Evolutionary conservation across 2,888 invertebrate species (phyloP), one percentile per base, ranked within the genome.

Genomic region (Dasysyrphus tricinctus): DNA sequence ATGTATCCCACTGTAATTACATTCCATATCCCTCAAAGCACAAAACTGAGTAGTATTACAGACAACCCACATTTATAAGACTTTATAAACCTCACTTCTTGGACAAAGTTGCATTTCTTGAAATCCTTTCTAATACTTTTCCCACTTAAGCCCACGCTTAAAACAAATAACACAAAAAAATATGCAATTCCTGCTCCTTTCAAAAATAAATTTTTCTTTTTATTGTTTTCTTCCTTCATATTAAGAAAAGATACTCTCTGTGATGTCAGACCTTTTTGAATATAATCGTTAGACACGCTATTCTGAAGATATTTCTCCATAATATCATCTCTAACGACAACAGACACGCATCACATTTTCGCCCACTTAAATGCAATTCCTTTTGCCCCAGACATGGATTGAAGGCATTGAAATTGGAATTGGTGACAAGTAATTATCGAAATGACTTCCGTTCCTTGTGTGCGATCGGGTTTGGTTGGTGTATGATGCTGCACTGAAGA

Each of bases 361-460:
- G 77, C 88, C 88, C 85, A 88, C 88, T 78, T 80, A 74, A 73
- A 69, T 69, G 19, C 44, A 51, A 63, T 63, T 49, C 47, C 51
- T 44, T n/a, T 49, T 19, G 19, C 49, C 12, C 42, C 63, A 76
- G 39, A 49, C 47, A 65, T 56, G 34, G 34, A 61, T 67, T 73
- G 39, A 56, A 59, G 57, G 24, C 51, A 65, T 74, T 74, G 54
- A 42, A 49, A 69, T 70, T 69, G 77, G 57, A 76, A 83, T 83
- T 83, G 78, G 87, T 80, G 87, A 87, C 88, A 88, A 83, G 78
- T 83, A 78, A 88, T 87, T 87, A 88, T 88, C 86, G 73, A 87
- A 87, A 83, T 87, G 83, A 88, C 87, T 88, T 88, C 88, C 88
- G 87, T 88, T 84, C 65, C 56, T 29, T 44, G 51, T 39, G 85